Percentiles rank a stretch among this genome's conserved stretches.
These are phyloP conservation scores for Rutpela maculata DNA, from an alignment of 2,888 invertebrate genomes.

Conservation along the genomic window DNA sequence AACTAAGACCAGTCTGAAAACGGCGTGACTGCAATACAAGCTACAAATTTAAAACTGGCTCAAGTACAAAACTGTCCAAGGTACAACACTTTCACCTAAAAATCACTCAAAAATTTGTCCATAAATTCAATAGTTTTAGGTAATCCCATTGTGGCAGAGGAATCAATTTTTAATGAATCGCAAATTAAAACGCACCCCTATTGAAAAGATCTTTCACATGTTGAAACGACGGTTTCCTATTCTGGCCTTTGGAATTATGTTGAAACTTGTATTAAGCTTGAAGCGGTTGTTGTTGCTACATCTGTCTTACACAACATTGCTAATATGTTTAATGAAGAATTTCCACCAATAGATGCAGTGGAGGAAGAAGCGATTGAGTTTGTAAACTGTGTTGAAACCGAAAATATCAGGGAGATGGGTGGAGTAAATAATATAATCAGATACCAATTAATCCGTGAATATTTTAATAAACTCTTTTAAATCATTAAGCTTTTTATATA, in stretches of 20 bases:
- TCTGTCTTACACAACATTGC: not conserved
- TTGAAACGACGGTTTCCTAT: slow-evolving; percentile 21
- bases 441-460: not conserved
- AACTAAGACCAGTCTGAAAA: too few relatives aligned
- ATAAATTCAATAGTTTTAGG: slow-evolving; percentile 52
- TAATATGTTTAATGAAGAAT: not conserved
- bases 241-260: slow-evolving; percentile 3
- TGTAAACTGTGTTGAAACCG: too few relatives aligned
- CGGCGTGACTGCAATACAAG: too few relatives aligned
- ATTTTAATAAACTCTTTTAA: not conserved
- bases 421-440: not conserved
- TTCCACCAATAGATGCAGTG: not conserved
- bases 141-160: not conserved
- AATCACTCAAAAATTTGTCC: too few relatives aligned
- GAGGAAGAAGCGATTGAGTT: not conserved
- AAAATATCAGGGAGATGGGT: not conserved
- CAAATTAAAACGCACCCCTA: slow-evolving; percentile 25
- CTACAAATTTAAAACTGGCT: too few relatives aligned
- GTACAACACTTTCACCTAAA: too few relatives aligned
- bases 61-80: too few relatives aligned
- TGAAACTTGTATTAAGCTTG: not conserved
- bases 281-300: not conserved
- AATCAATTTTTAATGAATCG: slow-evolving; percentile 13
- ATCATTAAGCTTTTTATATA: not conserved
- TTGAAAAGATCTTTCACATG: slow-evolving; percentile 20